Conservation (phyloP, 2,888 invertebrate genomes). For the Chalcosyrphus nemorum region DNA sequence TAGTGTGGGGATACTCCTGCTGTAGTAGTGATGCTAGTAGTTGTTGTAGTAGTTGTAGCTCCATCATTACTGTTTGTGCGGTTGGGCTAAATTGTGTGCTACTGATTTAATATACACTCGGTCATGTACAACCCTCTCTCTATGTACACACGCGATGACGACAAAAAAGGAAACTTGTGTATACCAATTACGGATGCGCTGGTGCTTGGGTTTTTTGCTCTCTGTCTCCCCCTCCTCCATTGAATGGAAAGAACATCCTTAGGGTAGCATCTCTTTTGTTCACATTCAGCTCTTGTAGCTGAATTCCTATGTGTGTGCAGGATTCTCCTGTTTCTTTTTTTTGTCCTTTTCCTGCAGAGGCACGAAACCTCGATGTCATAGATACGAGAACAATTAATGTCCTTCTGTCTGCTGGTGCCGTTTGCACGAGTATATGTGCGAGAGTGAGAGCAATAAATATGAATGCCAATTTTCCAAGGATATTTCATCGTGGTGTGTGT, state of each 20-base stretch:
- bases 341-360: background rate
- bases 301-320: constrained; percentile 41
- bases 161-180: constrained; percentile 53
- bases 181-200: constrained; percentile 66
- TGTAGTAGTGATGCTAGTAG: background rate
- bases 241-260: background rate
- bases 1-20: too few species aligned
- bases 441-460: constrained; percentile 19
- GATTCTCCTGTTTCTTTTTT: constrained; percentile 21
- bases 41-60: constrained; percentile 34
- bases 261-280: constrained; percentile 53
- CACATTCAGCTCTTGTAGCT: constrained; percentile 52
- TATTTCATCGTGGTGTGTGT: constrained; percentile 22
- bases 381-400: constrained; percentile 44
- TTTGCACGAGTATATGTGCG: background rate
- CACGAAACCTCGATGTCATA: constrained; percentile 26
- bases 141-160: constrained; percentile 14
- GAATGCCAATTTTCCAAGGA: constrained; percentile 39
- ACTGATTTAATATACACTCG: constrained; percentile 62
- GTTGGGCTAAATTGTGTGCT: constrained; percentile 70
- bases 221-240: background rate
- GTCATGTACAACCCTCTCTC: constrained; percentile 35
- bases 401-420: background rate
- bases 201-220: constrained; percentile 35
- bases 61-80: constrained; percentile 53